phyloP scores from a whole-genome alignment of 2,797 vertebrate species.

The Merluccius polli region DNA sequence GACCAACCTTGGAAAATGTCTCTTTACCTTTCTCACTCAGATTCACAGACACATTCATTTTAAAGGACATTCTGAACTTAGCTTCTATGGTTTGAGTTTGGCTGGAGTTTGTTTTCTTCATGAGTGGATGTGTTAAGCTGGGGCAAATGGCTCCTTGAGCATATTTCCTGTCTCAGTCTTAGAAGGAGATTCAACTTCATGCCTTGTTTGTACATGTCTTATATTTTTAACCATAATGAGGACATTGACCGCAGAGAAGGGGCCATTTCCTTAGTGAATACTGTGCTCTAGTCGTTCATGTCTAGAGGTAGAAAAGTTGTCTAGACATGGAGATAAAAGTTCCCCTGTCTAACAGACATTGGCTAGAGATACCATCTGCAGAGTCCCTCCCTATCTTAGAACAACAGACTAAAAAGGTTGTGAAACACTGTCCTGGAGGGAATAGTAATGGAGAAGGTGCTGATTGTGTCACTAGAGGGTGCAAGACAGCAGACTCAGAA shows the following conservation, averaged over 20 bases:
- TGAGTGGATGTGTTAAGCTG: not conserved
- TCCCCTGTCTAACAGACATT: not conserved
- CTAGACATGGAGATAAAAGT: not conserved
- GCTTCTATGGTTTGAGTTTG: not conserved
- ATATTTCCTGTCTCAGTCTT: not conserved
- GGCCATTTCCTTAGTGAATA: not conserved
- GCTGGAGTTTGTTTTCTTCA: not conserved
- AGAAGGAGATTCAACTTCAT: not conserved
- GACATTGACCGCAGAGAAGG: not conserved
- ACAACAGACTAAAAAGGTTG: not conserved
- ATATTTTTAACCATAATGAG: not conserved
- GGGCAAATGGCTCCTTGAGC: not conserved
- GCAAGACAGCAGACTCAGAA: not conserved
- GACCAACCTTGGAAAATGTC: too few species aligned
- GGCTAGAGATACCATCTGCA: not conserved
- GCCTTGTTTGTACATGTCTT: not conserved
- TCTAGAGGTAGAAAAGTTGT: not conserved
- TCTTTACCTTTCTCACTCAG: too few species aligned
- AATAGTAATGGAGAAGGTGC: not conserved
- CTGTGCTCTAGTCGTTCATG: not conserved
- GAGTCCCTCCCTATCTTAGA: not conserved
- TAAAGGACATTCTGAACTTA: too few species aligned
- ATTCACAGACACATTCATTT: too few species aligned
- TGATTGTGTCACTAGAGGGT: not conserved
- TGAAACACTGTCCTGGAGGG: not conserved